These are phyloP conservation scores for Flexamia atlantica DNA, from an alignment of 2,888 invertebrate genomes.

Conservation along the genomic window DNA sequence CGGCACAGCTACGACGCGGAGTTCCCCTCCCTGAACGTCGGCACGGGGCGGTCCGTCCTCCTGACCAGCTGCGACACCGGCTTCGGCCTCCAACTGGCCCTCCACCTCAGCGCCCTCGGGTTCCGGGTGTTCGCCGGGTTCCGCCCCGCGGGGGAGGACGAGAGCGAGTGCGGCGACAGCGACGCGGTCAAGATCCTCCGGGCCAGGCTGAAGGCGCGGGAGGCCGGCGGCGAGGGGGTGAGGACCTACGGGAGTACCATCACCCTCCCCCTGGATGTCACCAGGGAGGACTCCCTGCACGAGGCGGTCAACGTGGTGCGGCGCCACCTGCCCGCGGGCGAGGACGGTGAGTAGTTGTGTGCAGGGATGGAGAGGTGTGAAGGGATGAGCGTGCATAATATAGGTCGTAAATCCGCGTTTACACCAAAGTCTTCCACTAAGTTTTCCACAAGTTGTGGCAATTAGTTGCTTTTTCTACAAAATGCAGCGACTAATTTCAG, in stretches of 20 bases:
- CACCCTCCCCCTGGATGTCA: slow-evolving; percentile 87
- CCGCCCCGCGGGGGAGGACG: slow-evolving; percentile 63
- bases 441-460: too few species aligned
- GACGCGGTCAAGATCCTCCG: slow-evolving; percentile 69
- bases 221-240: slow-evolving; percentile 74
- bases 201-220: slow-evolving; percentile 75
- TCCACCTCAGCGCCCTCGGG: slow-evolving; percentile 84
- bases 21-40: slow-evolving; percentile 68
- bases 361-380: too few species aligned
- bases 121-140: slow-evolving; percentile 89
- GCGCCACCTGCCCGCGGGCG: slow-evolving; percentile 88
- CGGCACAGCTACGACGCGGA: slow-evolving; percentile 67
- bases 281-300: slow-evolving; percentile 87
- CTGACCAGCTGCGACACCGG: slow-evolving; percentile 90
- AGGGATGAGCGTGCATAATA: too few species aligned
- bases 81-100: slow-evolving; percentile 85
- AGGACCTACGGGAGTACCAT: slow-evolving; percentile 75
- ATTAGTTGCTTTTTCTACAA: too few species aligned
- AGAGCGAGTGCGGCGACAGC: slow-evolving; percentile 53
- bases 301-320: slow-evolving; percentile 88
- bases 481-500: too few species aligned
- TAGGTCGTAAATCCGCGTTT: too few species aligned
- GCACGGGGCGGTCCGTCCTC: slow-evolving; percentile 83
- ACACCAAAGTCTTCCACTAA: too few species aligned
- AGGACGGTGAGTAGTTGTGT: slow-evolving; percentile 80